Conservation (phyloP, 2,888 invertebrate species). For the Drosophila dives region DNA sequence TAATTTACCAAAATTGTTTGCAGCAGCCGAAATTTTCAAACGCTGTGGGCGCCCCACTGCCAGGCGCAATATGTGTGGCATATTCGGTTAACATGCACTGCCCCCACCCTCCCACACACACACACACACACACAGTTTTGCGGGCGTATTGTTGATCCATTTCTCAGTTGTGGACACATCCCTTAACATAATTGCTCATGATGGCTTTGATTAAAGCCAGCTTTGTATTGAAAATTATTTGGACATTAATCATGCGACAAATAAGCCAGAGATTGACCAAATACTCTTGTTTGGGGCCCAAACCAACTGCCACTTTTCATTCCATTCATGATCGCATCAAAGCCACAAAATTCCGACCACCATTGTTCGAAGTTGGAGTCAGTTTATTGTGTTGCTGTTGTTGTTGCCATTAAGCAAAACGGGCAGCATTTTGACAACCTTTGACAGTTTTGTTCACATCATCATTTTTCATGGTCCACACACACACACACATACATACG, state of each 20-base stretch:
- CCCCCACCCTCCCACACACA: neutral
- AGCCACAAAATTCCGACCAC: conserved; percentile 51
- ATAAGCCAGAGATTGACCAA: conserved; percentile 53
- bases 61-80: conserved; percentile 40
- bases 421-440: conserved; percentile 78
- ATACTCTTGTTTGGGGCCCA: neutral
- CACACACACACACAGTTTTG: neutral
- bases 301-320: neutral
- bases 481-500: neutral
- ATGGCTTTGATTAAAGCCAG: conserved; percentile 60
- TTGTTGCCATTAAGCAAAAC: conserved; percentile 61
- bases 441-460: conserved; percentile 76
- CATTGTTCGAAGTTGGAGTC: conserved; percentile 28
- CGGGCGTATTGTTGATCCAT: conserved; percentile 8
- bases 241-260: conserved; percentile 72
- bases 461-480: conserved; percentile 69
- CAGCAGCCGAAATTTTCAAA: conserved; percentile 30
- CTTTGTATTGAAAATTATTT: conserved; percentile 69
- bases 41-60: conserved; percentile 15
- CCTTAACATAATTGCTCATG: conserved; percentile 61
- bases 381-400: conserved; percentile 47
- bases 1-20: conserved; percentile 67
- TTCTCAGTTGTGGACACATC: conserved; percentile 6
- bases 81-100: conserved; percentile 41
- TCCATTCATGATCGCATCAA: conserved; percentile 40